Base-by-base conservation (phyloP, 30 jellyfish, hydroid and myxozoan genomes). In the Chironex yamaguchii region DNA sequence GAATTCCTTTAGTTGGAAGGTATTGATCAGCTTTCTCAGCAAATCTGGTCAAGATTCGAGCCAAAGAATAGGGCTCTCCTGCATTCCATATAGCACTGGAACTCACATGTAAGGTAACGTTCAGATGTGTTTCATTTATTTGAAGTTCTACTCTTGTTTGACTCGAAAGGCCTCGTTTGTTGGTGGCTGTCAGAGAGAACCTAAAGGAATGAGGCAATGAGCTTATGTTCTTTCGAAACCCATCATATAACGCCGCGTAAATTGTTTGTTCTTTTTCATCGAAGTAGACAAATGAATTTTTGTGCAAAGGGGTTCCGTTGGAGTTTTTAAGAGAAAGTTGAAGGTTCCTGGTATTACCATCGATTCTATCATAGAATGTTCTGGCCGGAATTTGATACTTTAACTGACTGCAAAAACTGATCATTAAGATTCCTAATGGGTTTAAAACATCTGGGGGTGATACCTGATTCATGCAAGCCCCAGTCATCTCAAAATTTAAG, bases 281-380 rank as follows among this genome's bases (percentile, higher is more conserved):
- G 36, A 86, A 76, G 4, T 77, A 52, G 64, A 76, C 68, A 79
- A 81, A 9, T 6, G 13, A 6, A 42, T 17, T 42, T 6, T 9
- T 9, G 9, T 9, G 9, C 58, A 42, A 42, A 6, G 58, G 17
- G 13, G 13, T 42, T 9, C 58, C 58, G 17, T 42, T 17, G 9
- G 58, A 42, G 17, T 42, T 9, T 42, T 6, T 42, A 6, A 42
- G 17, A 36, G 62, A 24, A 14, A 75, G 33, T 31, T 27, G 14
- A 2, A 86, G 75, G 20, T 78, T 85, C 24, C 89, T 83, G 20
- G 65, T 86, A 67, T 71, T 36, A 22, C 93, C 96, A 73, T 89
- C 97, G 25, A 67, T 94, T 58, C 78, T 96, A 74, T 94, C 99
- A 4, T 71, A 51, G 84, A 94, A 94, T 3, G 85, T 69, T 12